Base-by-base conservation (phyloP, 2,888 invertebrate species). In the Ommatoiulus sabulosus region DNA sequence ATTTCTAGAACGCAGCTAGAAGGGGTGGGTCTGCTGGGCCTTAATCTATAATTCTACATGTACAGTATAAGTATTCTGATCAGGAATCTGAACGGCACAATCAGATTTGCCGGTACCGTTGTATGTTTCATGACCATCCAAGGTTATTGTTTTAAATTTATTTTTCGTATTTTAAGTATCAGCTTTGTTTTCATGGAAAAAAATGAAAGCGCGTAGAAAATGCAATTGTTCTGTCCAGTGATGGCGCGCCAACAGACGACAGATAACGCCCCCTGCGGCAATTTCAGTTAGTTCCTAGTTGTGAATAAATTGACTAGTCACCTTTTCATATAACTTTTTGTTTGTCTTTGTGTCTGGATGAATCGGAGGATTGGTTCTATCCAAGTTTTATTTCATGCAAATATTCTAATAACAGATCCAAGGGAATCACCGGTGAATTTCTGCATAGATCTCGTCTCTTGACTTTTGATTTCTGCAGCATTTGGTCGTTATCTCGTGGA, bases 241-340 rank as follows among this genome's bases (percentile, higher is more conserved):
- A 17, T 63, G 20, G 63, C 4, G 20, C 48, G 48, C 48, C 48
- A 48, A 48, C 10, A 12, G 7, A 48, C 24, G 24, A 24, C 10
- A 17, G 20, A 63, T 7, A 63, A 63, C 24, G 72, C 72, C 24
- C 20, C 24, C 72, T 72, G 72, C 5, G 72, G 72, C 24, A 20
- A n/a, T 72, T n/a, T 24, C 72, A n/a, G 72, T 24, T 72, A 72
- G 72, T 72, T 72, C 72, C 72, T 72, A 72, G 72, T 24, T 72
- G 72, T 72, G 72, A 72, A 72, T 72, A 72, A 72, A 72, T 72
- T 72, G 72, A 72, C 72, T 72, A 72, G 72, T 72, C 72, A 72
- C 20, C 72, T 72, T 72, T 72, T 72, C 72, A n/a, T 24, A 48
- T 12, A 12, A 12, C 1, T 8, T 48, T 48, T 48, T 48, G 48